Conservation (phyloP, 64 coral and sea anemone species). For the Montipora foliosa region DNA sequence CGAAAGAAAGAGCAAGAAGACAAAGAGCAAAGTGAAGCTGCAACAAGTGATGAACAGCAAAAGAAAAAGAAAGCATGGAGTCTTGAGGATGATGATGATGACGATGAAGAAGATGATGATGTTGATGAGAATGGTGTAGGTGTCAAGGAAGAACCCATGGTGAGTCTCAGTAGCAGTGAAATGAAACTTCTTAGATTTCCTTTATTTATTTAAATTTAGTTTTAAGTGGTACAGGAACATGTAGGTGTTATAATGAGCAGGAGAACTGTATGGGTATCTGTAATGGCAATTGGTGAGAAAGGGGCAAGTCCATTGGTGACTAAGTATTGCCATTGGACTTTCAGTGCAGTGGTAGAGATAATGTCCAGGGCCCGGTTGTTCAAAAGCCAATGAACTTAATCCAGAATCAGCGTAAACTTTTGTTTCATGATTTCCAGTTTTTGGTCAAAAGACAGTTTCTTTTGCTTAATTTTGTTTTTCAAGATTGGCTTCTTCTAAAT, state of each 20-base stretch:
- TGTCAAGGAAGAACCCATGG: conserved; percentile 34
- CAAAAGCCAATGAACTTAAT: too few species aligned
- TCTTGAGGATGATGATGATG: conserved; percentile 91
- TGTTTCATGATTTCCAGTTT: too few species aligned
- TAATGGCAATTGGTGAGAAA: too few species aligned
- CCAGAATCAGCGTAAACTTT: too few species aligned
- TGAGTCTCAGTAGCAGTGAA: not conserved
- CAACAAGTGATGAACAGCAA: conserved; percentile 28
- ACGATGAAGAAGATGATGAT: conserved; percentile 65
- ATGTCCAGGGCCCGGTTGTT: too few species aligned
- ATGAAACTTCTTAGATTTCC: not conserved
- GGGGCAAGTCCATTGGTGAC: too few species aligned
- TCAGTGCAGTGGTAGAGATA: too few species aligned
- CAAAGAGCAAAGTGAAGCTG: conserved; percentile 42
- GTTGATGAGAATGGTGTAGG: conserved; percentile 2
- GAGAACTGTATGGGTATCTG: not conserved
- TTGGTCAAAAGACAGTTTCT: too few species aligned
- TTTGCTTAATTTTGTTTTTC: too few species aligned
- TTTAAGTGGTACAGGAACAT: too few species aligned
- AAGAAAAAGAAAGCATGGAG: conserved; percentile 86
- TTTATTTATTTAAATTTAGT: not conserved
- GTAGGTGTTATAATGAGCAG: not conserved
- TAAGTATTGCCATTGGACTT: too few species aligned
- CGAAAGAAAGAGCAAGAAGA: conserved; percentile 76
- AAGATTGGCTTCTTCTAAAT: too few species aligned